These are phyloP conservation scores for Aplysina aerophoba DNA, from an alignment of 37 sponge, comb jelly and placozoan genomes.

Conservation along the genomic window DNA sequence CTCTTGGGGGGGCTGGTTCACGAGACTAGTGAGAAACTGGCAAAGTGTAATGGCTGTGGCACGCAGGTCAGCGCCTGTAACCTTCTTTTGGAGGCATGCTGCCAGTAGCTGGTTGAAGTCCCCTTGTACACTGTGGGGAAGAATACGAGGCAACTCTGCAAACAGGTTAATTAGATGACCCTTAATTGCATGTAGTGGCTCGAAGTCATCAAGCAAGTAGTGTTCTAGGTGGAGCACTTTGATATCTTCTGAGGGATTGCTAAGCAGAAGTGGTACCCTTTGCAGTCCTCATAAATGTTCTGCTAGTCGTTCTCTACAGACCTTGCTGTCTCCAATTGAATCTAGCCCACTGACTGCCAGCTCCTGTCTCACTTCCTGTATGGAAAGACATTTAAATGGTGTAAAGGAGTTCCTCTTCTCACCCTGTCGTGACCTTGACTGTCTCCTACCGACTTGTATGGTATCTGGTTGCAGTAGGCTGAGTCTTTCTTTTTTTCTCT, in stretches of 20 bases:
- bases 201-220: constrained; percentile 42
- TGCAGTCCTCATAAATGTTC: too few species aligned
- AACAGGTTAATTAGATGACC: constrained; percentile 47
- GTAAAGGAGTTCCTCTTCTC: not conserved
- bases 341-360: too few species aligned
- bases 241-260: constrained; percentile 25
- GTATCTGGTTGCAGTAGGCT: not conserved
- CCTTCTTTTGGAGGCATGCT: constrained; percentile 17
- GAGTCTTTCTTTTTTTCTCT: too few species aligned
- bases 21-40: constrained; percentile 4
- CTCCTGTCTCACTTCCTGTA: too few species aligned
- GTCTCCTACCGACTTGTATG: constrained; percentile 2
- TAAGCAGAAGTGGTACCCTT: not conserved
- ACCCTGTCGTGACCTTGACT: constrained; percentile 28
- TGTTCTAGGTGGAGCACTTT: constrained; percentile 20
- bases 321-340: not conserved
- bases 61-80: constrained; percentile 36
- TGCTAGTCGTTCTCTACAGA: not conserved
- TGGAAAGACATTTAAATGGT: not conserved
- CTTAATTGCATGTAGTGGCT: constrained; percentile 43
- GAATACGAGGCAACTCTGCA: constrained; percentile 25
- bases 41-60: constrained; percentile 19
- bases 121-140: constrained; percentile 7
- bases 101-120: constrained; percentile 4
- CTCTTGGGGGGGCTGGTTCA: too few species aligned